A percentile compares a stretch with the other conserved stretches of the same genome.
Evolutionary conservation across 2,113 vertebrate species (phyloP).

Genomic region (Triplophysa siluroides): DNA sequence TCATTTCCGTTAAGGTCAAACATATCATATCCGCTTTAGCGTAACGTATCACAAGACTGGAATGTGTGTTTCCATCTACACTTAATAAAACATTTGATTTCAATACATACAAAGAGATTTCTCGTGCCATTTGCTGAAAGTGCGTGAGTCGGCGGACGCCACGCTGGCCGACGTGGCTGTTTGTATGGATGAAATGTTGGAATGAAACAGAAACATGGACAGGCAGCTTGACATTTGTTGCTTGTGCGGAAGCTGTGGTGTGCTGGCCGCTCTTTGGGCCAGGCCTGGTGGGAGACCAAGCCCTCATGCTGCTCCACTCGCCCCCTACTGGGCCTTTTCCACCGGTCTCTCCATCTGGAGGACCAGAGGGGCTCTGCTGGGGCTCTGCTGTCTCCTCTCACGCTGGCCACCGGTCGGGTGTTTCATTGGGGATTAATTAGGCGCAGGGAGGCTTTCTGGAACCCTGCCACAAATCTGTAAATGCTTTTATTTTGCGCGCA

Average conservation of each 20-base stretch:
- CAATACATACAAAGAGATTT: background rate
- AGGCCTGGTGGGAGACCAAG: conserved; percentile 20
- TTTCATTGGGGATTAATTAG: conserved; percentile 55
- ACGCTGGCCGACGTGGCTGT: conserved; percentile 30
- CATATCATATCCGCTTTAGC: background rate
- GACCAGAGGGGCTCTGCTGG: conserved; percentile 45
- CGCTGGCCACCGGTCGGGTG: conserved; percentile 30
- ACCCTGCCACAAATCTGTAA: conserved; percentile 6
- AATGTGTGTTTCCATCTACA: background rate
- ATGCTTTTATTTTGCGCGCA: background rate
- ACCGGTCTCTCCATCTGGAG: conserved; percentile 49
- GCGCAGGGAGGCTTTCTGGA: conserved; percentile 31
- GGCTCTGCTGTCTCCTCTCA: conserved; percentile 28
- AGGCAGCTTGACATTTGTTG: conserved; percentile 55
- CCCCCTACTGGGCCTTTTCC: conserved; percentile 24
- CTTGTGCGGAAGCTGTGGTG: conserved; percentile 43
- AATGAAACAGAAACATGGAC: conserved; percentile 41
- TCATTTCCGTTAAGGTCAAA: conserved; percentile 19
- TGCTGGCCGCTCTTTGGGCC: conserved; percentile 31
- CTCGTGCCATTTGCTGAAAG: conserved; percentile 2
- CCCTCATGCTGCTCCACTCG: conserved; percentile 35
- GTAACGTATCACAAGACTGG: background rate
- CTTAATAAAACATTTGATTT: conserved; percentile 9
- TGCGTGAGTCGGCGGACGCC: background rate
- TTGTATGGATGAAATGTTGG: conserved; percentile 44